phyloP scores from a whole-genome alignment of 2,888 invertebrate species.

The Tromatobia lineatoria region DNA sequence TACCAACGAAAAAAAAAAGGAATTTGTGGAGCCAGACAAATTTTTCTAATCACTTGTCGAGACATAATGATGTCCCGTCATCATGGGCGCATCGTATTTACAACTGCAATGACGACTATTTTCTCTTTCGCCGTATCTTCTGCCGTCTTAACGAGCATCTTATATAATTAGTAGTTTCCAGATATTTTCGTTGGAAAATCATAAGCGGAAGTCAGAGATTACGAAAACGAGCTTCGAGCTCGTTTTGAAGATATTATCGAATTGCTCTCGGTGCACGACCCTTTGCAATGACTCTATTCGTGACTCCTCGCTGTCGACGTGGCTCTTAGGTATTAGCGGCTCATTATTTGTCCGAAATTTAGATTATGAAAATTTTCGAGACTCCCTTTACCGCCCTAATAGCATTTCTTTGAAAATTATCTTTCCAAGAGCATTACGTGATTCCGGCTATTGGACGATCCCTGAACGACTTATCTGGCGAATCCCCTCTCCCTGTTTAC shows the following conservation, averaged over 20 bases:
- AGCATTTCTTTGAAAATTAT: slow-evolving; percentile 33
- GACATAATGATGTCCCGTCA: neutral
- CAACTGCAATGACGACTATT: neutral
- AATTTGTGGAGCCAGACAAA: neutral
- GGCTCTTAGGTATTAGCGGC: slow-evolving; percentile 30
- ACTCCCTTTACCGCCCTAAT: slow-evolving; percentile 43
- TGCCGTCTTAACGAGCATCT: slow-evolving; percentile 27
- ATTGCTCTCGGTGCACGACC: slow-evolving; percentile 15
- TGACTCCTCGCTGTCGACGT: slow-evolving; percentile 9
- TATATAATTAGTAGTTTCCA: slow-evolving; percentile 35
- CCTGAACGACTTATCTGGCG: neutral
- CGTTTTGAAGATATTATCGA: slow-evolving; percentile 43
- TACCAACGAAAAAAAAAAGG: neutral
- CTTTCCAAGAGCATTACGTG: neutral
- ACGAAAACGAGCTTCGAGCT: slow-evolving; percentile 12
- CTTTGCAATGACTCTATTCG: neutral
- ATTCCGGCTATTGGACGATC: neutral
- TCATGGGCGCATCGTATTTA: neutral
- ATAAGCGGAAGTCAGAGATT: slow-evolving; percentile 42
- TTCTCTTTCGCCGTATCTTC: neutral
- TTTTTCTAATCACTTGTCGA: slow-evolving; percentile 10
- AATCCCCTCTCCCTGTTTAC: neutral
- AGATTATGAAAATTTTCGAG: slow-evolving; percentile 42
- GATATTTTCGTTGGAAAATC: slow-evolving; percentile 39
- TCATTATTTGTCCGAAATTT: slow-evolving; percentile 19